Evolutionary conservation across 2,888 invertebrate genomes (phyloP).

Genomic region (Callyntrura sp.): DNA sequence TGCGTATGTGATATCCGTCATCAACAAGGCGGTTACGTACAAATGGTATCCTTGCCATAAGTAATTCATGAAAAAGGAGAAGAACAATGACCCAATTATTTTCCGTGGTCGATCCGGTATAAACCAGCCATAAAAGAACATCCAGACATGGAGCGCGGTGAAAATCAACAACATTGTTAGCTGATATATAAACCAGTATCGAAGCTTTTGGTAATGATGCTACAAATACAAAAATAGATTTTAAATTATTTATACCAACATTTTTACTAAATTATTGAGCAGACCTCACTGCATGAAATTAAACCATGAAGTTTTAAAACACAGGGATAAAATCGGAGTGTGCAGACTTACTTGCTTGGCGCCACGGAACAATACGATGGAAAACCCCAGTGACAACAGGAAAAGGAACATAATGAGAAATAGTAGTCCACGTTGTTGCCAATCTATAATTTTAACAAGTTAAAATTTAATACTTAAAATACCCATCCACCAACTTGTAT

Average conservation of each 20-base stretch:
- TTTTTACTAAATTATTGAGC: not conserved
- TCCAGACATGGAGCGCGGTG: slow-evolving; percentile 76
- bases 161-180: slow-evolving; percentile 72
- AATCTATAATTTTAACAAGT: slow-evolving; percentile 50
- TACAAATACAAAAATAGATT: slow-evolving; percentile 17
- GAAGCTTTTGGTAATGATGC: slow-evolving; percentile 72
- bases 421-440: slow-evolving; percentile 75
- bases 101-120: slow-evolving; percentile 75
- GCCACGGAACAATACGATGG: slow-evolving; percentile 69
- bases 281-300: no score
- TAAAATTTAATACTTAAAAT: no score
- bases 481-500: no score
- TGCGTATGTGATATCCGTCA: slow-evolving; percentile 75
- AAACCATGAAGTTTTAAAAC: no score
- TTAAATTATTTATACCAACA: not conserved
- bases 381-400: slow-evolving; percentile 70
- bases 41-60: slow-evolving; percentile 77
- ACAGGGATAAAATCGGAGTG: not conserved
- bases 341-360: slow-evolving; percentile 70
- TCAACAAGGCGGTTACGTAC: slow-evolving; percentile 71
- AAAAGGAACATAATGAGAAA: slow-evolving; percentile 73
- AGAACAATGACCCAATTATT: slow-evolving; percentile 75
- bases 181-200: slow-evolving; percentile 77
- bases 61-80: slow-evolving; percentile 77
- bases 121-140: slow-evolving; percentile 77